These are phyloP conservation scores for Emmelina monodactyla DNA, from an alignment of 2,888 invertebrate species.

Conservation along the genomic window DNA sequence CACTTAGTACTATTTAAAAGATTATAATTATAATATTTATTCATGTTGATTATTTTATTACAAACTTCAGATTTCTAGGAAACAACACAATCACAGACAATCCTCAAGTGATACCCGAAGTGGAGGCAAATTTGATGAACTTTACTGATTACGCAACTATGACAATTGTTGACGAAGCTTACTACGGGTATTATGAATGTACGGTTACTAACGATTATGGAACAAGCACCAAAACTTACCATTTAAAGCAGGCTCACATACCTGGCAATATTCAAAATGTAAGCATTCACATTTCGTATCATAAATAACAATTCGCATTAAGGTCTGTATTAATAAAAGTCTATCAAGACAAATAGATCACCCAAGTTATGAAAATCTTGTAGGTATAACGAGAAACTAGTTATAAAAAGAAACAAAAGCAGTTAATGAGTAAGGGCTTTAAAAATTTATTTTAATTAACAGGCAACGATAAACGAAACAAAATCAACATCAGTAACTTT, in stretches of 20 bases:
- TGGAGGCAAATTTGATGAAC: slow-evolving; percentile 22
- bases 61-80: slow-evolving; percentile 22
- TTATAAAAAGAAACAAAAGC: too few species aligned
- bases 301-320: too few species aligned
- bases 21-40: slow-evolving; percentile 2
- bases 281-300: too few species aligned
- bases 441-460: too few species aligned
- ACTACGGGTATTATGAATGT: slow-evolving; percentile 40
- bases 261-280: slow-evolving; percentile 33
- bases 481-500: slow-evolving; percentile 38
- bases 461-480: slow-evolving; percentile 26
- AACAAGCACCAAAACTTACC: slow-evolving; percentile 25
- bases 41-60: slow-evolving; percentile 3
- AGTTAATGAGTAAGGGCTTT: too few species aligned
- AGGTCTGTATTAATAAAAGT: too few species aligned
- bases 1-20: too few species aligned
- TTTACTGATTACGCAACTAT: slow-evolving; percentile 19
- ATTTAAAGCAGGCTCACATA: slow-evolving; percentile 29
- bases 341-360: too few species aligned
- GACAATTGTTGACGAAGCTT: slow-evolving; percentile 22
- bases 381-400: too few species aligned
- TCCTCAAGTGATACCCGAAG: too few species aligned
- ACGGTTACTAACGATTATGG: slow-evolving; percentile 32
- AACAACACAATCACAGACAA: slow-evolving; percentile 19
- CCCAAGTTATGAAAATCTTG: too few species aligned